phyloP scores from a whole-genome alignment of 2,888 invertebrate species.

The Amphipyra berbera region DNA sequence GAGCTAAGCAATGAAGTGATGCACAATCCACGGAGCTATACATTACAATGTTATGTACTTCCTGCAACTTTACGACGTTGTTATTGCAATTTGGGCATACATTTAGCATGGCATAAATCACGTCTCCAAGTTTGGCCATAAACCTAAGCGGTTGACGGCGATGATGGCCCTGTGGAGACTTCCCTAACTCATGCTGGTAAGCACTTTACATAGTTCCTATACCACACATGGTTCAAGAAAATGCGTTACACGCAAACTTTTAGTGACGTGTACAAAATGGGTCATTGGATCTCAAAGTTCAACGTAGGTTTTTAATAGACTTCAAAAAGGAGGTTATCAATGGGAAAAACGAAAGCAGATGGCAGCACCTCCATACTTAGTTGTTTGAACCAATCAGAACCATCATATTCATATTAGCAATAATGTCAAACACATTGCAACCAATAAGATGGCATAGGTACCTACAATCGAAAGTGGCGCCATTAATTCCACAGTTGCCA shows the following conservation, averaged over 20 bases:
- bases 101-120: slow-evolving; percentile 44
- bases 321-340: too few relatives aligned
- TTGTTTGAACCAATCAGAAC: too few relatives aligned
- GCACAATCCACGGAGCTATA: not conserved
- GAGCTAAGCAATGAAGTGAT: not conserved
- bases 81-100: slow-evolving; percentile 43
- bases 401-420: too few relatives aligned
- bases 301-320: too few relatives aligned
- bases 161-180: slow-evolving; percentile 42
- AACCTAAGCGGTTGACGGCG: slow-evolving; percentile 39
- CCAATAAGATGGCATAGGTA: too few relatives aligned
- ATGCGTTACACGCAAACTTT: not conserved
- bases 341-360: too few relatives aligned
- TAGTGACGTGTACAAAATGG: not conserved
- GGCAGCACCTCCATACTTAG: too few relatives aligned
- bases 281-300: not conserved
- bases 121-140: slow-evolving; percentile 45
- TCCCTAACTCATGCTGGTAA: slow-evolving; percentile 20
- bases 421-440: too few relatives aligned
- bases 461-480: too few relatives aligned
- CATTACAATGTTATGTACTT: slow-evolving; percentile 6
- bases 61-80: slow-evolving; percentile 29
- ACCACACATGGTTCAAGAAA: slow-evolving; percentile 45
- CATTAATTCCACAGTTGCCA: too few relatives aligned
- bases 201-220: slow-evolving; percentile 49